Percentiles rank a stretch among this genome's conserved stretches.
phyloP scores from a whole-genome alignment of 2,797 vertebrate genomes.

The Coranthus polyacanthus region DNA sequence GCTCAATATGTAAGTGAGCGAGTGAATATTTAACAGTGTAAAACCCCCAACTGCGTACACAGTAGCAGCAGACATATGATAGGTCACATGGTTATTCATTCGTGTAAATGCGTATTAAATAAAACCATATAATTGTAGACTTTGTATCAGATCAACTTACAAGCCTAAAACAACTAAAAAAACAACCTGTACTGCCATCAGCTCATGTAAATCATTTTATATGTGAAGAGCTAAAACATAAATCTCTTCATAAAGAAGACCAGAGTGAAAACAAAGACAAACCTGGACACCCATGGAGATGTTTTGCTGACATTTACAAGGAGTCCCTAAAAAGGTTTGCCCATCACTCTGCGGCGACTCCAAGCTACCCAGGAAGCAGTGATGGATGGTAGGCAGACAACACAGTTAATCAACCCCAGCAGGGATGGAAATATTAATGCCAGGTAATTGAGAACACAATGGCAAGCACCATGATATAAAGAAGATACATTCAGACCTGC shows the following conservation, averaged over 20 bases:
- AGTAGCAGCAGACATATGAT: background rate
- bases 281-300: conserved; percentile 56
- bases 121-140: too few relatives aligned
- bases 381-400: conserved; percentile 73
- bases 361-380: conserved; percentile 57
- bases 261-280: conserved; percentile 48
- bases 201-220: conserved; percentile 47
- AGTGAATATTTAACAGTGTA: conserved; percentile 44
- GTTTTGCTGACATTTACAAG: conserved; percentile 79
- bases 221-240: conserved; percentile 41
- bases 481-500: conserved; percentile 48
- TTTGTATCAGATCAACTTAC: conserved; percentile 10
- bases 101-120: conserved; percentile 20
- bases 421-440: conserved; percentile 76
- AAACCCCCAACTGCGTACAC: conserved; percentile 21
- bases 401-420: conserved; percentile 75
- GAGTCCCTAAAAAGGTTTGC: conserved; percentile 72
- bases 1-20: conserved; percentile 38
- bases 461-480: conserved; percentile 47
- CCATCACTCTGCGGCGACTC: conserved; percentile 65
- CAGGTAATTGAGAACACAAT: conserved; percentile 74
- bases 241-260: conserved; percentile 61
- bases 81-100: background rate
- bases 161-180: conserved; percentile 40
- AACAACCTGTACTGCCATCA: conserved; percentile 38